Base-by-base conservation (phyloP, 2,797 vertebrate genomes). In the Rhincodon typus region DNA sequence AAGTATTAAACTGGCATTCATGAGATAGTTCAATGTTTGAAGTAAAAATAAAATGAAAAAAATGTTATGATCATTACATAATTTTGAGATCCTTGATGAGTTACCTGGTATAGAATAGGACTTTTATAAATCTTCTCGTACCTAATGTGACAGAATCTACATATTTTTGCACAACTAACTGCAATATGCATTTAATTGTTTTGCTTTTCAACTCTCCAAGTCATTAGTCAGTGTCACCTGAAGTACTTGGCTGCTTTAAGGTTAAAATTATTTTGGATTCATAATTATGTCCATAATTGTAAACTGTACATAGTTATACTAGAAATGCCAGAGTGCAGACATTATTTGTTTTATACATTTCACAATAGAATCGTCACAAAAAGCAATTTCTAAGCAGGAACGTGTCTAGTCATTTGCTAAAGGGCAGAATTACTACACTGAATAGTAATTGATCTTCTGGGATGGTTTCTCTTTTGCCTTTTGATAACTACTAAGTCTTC, bases 371-470 rank as follows among this genome's bases (percentile, higher is more conserved):
- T 77, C 53, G 27, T 77, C 50, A 94, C 70, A 27, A 95, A 95
- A 46, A 95, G 94, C 74, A 72, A 95, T 95, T 57, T 77, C 27
- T 50, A 77, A 34, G 46, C 94, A 95, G 69, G 94, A 95, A n/a
- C 70, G 46, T 95, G 46, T 95, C 94, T 53, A 34, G 94, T 46
- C 94, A 53, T 95, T 95, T 77, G 94, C 46, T 95, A 95, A 57
- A 95, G 70, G 94, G 70, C 30, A 95, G 69, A 95, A 53, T 95
- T 95, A 7, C 42, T 19, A 27, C 30, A 30, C 0, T 74, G 94
- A 95, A 95, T 77, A 95, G 1, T 95, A 70, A 95, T 77, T 95
- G 94, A 95, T 74, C 94, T 57, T 95, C 42, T n/a, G 25, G n/a
- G n/a, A 95, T 95, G 46, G 70, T 53, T 95, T n/a, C 70, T 30